Conservation (phyloP, 2,797 vertebrate genomes). For the Pantherophis alleghaniensis region DNA sequence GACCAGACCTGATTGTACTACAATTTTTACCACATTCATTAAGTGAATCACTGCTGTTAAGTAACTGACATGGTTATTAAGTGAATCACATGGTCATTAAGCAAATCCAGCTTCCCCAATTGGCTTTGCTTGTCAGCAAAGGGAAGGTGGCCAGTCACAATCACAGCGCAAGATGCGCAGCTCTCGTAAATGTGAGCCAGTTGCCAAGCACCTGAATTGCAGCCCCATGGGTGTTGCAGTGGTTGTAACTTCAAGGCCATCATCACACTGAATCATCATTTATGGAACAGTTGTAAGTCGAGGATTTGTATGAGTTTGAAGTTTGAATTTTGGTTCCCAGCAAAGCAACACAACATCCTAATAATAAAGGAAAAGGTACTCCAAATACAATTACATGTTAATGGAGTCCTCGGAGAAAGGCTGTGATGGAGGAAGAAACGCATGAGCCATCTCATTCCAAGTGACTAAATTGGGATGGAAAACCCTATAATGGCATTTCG, state of each 20-base stretch:
- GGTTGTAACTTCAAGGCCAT: background rate
- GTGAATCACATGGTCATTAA: background rate
- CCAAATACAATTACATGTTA: background rate
- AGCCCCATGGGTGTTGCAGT: background rate
- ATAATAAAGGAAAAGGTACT: background rate
- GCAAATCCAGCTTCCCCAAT: background rate
- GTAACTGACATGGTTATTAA: background rate
- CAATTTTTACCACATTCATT: background rate
- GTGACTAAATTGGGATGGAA: background rate
- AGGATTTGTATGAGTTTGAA: background rate
- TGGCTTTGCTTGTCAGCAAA: background rate
- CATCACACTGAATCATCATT: background rate
- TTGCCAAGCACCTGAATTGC: background rate
- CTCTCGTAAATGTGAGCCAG: background rate
- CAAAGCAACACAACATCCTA: conserved; percentile 17
- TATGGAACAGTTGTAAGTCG: background rate
- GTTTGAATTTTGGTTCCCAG: conserved; percentile 11
- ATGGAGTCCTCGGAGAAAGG: background rate
- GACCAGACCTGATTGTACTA: background rate
- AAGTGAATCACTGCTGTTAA: background rate
- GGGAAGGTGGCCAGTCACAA: background rate
- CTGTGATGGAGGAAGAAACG: background rate
- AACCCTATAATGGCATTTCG: background rate
- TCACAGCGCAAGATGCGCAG: background rate
- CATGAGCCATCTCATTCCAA: background rate